These are phyloP conservation scores for Mormyrus lacerda DNA, from an alignment of 2,113 vertebrate species.

Conservation along the genomic window DNA sequence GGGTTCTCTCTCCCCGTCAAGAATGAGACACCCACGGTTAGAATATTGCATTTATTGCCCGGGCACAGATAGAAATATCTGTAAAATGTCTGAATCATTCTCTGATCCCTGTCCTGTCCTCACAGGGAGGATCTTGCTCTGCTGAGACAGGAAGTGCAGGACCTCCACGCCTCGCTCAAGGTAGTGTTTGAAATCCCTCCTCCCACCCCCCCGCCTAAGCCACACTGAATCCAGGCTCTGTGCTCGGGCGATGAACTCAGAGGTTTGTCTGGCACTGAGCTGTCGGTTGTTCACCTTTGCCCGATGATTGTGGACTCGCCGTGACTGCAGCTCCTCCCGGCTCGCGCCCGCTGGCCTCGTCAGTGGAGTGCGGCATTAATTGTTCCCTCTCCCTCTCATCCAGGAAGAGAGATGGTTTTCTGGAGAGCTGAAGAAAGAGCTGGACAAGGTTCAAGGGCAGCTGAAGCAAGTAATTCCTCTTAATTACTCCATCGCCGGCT, in stretches of 20 bases:
- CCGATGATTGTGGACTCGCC: background rate
- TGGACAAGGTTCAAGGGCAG: constrained; percentile 95
- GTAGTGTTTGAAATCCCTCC: constrained; percentile 46
- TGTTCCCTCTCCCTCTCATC: background rate
- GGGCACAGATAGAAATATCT: background rate
- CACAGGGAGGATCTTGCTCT: constrained; percentile 80
- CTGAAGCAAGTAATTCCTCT: constrained; percentile 96
- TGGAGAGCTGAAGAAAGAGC: constrained; percentile 95
- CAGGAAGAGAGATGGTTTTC: constrained; percentile 98
- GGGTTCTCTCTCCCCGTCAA: background rate
- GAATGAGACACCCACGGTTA: background rate
- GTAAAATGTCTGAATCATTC: background rate
- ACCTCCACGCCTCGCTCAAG: constrained; percentile 89
- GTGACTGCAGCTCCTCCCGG: background rate
- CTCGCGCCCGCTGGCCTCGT: background rate
- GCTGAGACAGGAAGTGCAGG: constrained; percentile 88
- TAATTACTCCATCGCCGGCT: constrained; percentile 53
- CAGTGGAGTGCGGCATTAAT: background rate
- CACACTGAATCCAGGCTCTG: background rate
- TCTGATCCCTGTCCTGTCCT: constrained; percentile 31
- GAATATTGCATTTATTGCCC: background rate
- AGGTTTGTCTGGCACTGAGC: background rate
- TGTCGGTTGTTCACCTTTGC: background rate
- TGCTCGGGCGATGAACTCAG: background rate
- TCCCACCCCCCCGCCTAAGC: background rate